These are phyloP conservation scores for Apis dorsata DNA, from an alignment of 1,140 invertebrate species.

Conservation along the genomic window DNA sequence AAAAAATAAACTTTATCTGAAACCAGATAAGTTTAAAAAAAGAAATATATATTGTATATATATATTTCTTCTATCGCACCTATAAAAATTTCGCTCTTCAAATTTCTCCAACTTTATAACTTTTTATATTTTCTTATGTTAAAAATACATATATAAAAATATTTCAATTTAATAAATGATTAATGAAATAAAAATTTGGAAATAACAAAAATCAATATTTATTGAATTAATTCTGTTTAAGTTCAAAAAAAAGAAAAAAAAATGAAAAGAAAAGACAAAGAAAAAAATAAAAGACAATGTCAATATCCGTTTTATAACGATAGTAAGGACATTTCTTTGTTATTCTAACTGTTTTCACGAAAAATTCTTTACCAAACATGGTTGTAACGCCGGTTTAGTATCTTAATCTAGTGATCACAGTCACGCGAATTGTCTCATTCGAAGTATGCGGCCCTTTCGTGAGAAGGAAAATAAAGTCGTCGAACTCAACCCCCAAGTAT, in stretches of 20 bases:
- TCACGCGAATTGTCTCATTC: slow-evolving; percentile 73
- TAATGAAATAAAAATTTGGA: not conserved
- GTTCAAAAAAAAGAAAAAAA: not conserved
- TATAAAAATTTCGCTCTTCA: not conserved
- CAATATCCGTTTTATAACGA: slow-evolving; percentile 52
- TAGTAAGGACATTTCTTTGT: not conserved
- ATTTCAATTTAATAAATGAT: not conserved
- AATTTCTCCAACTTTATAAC: slow-evolving; percentile 8
- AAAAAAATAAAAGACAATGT: not conserved
- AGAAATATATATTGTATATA: no score
- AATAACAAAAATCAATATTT: not conserved
- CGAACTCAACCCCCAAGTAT: slow-evolving; percentile 29
- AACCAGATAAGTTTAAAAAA: no score
- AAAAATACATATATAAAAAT: no score
- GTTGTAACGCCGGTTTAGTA: slow-evolving; percentile 14
- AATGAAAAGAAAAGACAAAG: not conserved
- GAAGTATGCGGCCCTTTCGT: slow-evolving; percentile 42
- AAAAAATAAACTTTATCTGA: no score
- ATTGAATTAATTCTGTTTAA: not conserved
- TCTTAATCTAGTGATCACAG: slow-evolving; percentile 63
- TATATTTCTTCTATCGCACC: no score
- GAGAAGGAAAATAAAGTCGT: slow-evolving; percentile 70
- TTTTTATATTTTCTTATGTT: not conserved
- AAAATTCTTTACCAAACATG: slow-evolving; percentile 63
- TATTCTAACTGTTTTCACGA: slow-evolving; percentile 3